phyloP scores from a whole-genome alignment of 2,888 invertebrate genomes.

The Heliconius hortense region DNA sequence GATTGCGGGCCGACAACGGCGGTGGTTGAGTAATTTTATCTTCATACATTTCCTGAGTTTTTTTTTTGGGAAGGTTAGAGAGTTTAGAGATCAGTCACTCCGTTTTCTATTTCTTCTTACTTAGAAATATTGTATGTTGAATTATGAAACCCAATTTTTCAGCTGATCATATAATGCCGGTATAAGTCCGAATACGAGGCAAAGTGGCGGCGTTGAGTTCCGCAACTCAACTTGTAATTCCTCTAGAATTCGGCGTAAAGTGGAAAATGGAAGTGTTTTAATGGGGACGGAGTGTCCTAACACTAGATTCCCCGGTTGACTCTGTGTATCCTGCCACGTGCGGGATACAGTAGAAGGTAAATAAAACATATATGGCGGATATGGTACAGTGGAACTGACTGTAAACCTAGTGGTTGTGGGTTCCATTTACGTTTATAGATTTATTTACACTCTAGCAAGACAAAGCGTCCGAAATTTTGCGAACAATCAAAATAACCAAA shows the following conservation, averaged over 20 bases:
- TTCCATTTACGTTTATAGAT: too few species aligned
- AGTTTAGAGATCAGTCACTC: background rate
- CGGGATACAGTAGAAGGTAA: background rate
- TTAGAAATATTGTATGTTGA: background rate
- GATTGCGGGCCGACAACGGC: constrained; percentile 49
- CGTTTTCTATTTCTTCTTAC: background rate
- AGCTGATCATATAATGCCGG: background rate
- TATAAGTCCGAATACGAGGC: background rate
- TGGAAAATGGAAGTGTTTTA: background rate
- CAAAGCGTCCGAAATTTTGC: too few species aligned
- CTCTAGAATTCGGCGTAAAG: background rate
- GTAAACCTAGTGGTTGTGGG: too few species aligned
- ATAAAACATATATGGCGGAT: too few species aligned
- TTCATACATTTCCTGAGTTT: background rate
- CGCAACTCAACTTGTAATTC: background rate
- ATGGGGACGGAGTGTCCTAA: background rate
- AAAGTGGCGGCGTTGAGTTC: background rate
- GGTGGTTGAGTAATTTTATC: constrained; percentile 53
- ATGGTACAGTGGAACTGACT: too few species aligned
- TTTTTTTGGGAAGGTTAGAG: background rate
- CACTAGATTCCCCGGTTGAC: background rate
- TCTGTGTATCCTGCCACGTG: background rate
- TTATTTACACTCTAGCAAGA: too few species aligned
- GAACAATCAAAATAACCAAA: too few species aligned
- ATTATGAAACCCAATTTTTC: background rate